Conservation (phyloP, 2,888 invertebrate species). For the Rhagophthalmus giganteus region DNA sequence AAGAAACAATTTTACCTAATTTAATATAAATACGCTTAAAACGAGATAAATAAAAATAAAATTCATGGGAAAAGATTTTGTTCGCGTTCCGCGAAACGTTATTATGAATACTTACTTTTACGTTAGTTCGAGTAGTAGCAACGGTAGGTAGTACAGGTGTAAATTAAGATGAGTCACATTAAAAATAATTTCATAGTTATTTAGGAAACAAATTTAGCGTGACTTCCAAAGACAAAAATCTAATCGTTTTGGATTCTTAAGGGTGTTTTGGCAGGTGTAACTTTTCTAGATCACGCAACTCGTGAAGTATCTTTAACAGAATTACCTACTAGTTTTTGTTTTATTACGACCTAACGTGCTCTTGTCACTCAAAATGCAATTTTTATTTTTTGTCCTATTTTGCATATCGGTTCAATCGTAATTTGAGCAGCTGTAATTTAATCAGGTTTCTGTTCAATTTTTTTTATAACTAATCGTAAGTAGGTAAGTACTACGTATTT, state of each 20-base stretch:
- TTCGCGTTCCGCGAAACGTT: too few species aligned
- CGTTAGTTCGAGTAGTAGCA: too few species aligned
- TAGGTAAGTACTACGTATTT: too few species aligned
- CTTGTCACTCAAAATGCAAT: neutral
- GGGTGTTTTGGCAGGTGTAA: slow-evolving; percentile 27
- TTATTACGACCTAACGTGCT: neutral
- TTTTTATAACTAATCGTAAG: neutral
- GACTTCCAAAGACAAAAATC: slow-evolving; percentile 23
- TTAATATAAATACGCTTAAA: too few species aligned
- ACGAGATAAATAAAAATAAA: too few species aligned
- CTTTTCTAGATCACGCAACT: slow-evolving; percentile 21
- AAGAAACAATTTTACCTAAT: too few species aligned
- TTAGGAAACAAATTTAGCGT: slow-evolving; percentile 18
- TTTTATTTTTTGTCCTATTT: neutral
- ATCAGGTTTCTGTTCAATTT: neutral
- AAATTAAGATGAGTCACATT: slow-evolving; percentile 6
- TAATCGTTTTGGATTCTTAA: slow-evolving; percentile 21
- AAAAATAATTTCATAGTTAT: slow-evolving; percentile 25
- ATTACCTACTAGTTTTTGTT: slow-evolving; percentile 3
- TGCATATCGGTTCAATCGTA: neutral
- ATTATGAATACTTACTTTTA: too few species aligned
- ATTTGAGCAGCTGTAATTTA: neutral
- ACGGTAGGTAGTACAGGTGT: slow-evolving; percentile 7
- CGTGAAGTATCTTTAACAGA: slow-evolving; percentile 2
- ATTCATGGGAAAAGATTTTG: too few species aligned